Base-by-base conservation (phyloP, 2,113 vertebrate species). In the Limnothrissa miodon region DNA sequence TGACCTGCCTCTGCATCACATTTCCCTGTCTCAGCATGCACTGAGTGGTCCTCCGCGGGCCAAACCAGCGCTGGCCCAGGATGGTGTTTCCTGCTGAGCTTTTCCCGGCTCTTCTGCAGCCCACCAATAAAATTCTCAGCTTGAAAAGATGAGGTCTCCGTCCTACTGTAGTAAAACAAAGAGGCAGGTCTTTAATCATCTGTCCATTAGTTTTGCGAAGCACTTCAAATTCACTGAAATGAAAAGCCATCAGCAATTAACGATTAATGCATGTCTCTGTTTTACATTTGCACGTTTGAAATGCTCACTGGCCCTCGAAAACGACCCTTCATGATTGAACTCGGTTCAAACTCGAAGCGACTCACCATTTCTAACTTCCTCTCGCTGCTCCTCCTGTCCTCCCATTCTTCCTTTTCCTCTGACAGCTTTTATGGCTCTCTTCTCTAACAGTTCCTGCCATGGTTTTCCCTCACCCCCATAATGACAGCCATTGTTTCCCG, bases 41-140 rank as follows among this genome's bases (percentile, higher is more conserved):
- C 19, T 7, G 70, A 9, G 78, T 74, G 8, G 86, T 89, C 81
- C 86, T 85, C 81, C 74, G 11, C 1, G 81, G 83, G 44, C 80
- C 83, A 81, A 87, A 87, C 42, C 45, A 83, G 11, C 46, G 78
- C 45, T 23, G 74, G 44, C 83, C 85, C 10, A 90, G 56, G 45
- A 88, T 87, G 66, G 82, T 86, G 78, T 90, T 90, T 25, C 87
- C 80, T 39, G 81, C 44, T 79, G 87, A 85, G 51, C 86, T 87
- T 74, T 86, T 90, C 39, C 90, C 88, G 45, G 83, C 42, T 74
- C 84, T 74, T 45, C 82, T 84, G 25, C 87, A 84, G 42, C 87
- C 87, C 48, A 89, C 62, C 33, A 89, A 79, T 23, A 89, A 10
- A 45, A 89, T 78, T 66, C 45, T 80, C 19, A 89, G 78, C 66